Evolutionary conservation across 2,797 vertebrate species (phyloP).

Genomic region (Trachops cirrhosus): DNA sequence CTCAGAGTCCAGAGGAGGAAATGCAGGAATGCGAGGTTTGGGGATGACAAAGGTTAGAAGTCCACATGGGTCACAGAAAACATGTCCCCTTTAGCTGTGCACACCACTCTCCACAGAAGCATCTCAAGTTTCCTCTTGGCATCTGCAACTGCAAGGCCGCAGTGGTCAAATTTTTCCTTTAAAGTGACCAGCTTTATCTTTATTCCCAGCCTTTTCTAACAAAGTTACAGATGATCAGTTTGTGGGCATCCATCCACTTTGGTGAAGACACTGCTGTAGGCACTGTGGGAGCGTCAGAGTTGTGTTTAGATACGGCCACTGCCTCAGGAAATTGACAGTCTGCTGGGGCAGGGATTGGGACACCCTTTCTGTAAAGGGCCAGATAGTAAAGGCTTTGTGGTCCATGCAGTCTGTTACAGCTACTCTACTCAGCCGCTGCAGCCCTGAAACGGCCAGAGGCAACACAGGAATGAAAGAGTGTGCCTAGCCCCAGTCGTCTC

Average conservation of each 20-base stretch:
- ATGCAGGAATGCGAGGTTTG: neutral
- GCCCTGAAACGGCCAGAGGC: neutral
- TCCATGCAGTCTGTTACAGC: neutral
- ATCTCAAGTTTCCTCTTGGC: neutral
- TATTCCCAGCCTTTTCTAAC: neutral
- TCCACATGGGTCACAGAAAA: neutral
- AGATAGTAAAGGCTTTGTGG: neutral
- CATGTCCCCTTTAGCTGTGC: too few relatives aligned
- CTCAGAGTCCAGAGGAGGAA: neutral
- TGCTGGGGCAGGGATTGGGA: neutral
- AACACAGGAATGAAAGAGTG: neutral
- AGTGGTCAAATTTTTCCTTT: neutral
- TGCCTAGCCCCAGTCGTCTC: neutral
- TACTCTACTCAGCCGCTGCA: neutral
- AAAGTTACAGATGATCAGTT: neutral
- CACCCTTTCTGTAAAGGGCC: neutral
- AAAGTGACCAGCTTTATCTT: neutral
- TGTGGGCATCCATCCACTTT: neutral
- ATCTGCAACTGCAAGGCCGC: neutral
- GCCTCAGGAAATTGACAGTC: neutral
- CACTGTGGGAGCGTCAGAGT: neutral
- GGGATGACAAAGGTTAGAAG: neutral
- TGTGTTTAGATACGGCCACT: neutral
- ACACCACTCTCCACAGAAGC: neutral
- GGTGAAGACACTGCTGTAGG: neutral